phyloP scores from a whole-genome alignment of 92 coral and sea anemone species.

The Muricea muricata region DNA sequence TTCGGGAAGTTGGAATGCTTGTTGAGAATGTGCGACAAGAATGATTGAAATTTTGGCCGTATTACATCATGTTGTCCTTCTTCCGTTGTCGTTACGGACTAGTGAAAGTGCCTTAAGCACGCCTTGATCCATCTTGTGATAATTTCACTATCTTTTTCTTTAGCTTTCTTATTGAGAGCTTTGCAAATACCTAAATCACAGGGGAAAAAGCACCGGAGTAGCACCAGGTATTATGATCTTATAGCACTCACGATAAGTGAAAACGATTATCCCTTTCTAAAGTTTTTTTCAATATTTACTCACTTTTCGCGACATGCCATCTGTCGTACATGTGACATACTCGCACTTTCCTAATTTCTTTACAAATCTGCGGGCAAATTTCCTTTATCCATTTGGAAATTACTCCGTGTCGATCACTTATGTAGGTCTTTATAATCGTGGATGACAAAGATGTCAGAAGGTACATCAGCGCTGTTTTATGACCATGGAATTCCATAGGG shows the following conservation, averaged over 20 bases:
- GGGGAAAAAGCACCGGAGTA: too few relatives aligned
- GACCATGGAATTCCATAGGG: slow-evolving; percentile 70
- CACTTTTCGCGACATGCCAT: slow-evolving; percentile 82
- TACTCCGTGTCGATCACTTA: slow-evolving; percentile 65
- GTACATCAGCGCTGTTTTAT: slow-evolving; percentile 54
- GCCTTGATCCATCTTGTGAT: slow-evolving; percentile 74
- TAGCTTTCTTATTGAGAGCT: too few relatives aligned
- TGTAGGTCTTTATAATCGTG: slow-evolving; percentile 65
- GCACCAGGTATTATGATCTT: too few relatives aligned
- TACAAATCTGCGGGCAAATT: slow-evolving; percentile 63
- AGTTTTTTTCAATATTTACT: neutral
- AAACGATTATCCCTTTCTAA: too few relatives aligned
- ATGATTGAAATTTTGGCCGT: slow-evolving; percentile 68
- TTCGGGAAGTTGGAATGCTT: slow-evolving; percentile 64
- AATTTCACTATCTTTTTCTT: slow-evolving; percentile 67
- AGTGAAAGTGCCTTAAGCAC: slow-evolving; percentile 66
- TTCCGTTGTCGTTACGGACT: slow-evolving; percentile 65
- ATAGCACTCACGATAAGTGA: too few relatives aligned
- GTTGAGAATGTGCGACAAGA: slow-evolving; percentile 65
- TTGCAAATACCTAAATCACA: slow-evolving; percentile 30
- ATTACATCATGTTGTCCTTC: slow-evolving; percentile 56
- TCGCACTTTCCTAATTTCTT: slow-evolving; percentile 63
- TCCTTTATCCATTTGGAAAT: slow-evolving; percentile 79
- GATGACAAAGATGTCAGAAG: slow-evolving; percentile 57
- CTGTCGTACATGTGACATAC: slow-evolving; percentile 73